Percentiles rank a stretch among this genome's conserved stretches.
Conservation (phyloP, 2,797 vertebrate species). For the Tangara arthus region DNA sequence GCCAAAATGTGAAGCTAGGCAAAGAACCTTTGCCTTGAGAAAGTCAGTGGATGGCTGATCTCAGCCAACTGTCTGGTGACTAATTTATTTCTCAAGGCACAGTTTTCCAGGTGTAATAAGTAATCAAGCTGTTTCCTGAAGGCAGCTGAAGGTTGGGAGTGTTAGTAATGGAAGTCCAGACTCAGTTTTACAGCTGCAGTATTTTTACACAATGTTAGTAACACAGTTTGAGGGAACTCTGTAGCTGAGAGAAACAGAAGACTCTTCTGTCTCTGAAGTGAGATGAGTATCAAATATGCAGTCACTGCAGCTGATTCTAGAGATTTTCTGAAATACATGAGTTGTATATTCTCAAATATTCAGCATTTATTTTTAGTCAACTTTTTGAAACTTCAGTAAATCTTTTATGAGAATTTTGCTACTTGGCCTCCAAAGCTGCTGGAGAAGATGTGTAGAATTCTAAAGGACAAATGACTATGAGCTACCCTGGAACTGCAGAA, state of each 20-base stretch:
- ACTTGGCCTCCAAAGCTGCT: not conserved
- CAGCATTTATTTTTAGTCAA: not conserved
- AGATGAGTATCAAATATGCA: not conserved
- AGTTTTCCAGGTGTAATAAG: not conserved
- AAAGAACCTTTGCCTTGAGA: not conserved
- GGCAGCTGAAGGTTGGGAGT: not conserved
- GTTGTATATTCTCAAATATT: not conserved
- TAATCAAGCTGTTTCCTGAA: not conserved
- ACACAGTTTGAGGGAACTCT: not conserved
- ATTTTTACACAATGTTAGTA: slow-evolving; percentile 28
- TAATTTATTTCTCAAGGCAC: not conserved
- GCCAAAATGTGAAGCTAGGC: not conserved
- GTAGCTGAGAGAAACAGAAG: not conserved
- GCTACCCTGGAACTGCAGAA: not conserved
- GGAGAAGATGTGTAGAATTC: not conserved
- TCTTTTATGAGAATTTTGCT: not conserved
- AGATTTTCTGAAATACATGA: not conserved
- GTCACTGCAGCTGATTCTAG: not conserved
- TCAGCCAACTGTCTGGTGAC: not conserved
- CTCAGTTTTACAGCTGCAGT: slow-evolving; percentile 22
- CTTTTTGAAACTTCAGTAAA: not conserved
- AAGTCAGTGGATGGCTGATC: not conserved
- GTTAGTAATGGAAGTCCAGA: not conserved
- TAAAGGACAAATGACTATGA: not conserved
- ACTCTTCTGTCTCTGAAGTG: not conserved